Evolutionary conservation across 2,113 vertebrate genomes (phyloP).

Genomic region (Sturnus vulgaris): DNA sequence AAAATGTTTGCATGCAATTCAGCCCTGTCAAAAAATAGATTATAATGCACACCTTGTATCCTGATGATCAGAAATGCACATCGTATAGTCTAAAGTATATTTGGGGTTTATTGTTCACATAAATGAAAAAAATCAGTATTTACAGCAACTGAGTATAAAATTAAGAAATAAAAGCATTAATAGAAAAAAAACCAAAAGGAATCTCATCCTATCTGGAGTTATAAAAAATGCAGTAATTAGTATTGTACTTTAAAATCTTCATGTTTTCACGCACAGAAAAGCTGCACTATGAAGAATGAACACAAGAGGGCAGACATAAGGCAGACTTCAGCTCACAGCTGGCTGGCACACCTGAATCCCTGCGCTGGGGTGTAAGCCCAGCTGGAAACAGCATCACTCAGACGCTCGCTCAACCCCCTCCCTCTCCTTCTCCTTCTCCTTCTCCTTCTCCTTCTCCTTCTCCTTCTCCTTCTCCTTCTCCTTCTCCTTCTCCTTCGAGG

Average conservation of each 20-base stretch:
- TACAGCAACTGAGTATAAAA: background rate
- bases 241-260: background rate
- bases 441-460: too few species aligned
- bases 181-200: background rate
- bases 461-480: too few species aligned
- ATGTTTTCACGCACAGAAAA: background rate
- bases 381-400: background rate
- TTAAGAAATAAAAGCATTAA: background rate
- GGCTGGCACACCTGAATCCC: background rate
- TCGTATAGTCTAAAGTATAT: background rate
- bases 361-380: background rate
- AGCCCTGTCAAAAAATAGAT: background rate
- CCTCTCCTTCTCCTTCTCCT: background rate
- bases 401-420: fast-evolving
- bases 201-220: background rate
- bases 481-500: background rate
- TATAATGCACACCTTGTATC: background rate
- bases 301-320: constrained; percentile 21
- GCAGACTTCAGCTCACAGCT: background rate
- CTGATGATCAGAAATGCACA: background rate
- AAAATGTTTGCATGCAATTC: background rate
- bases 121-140: background rate
- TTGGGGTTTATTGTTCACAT: background rate
- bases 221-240: background rate
- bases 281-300: background rate